A percentile compares a stretch with the other conserved stretches of the same genome.
Evolutionary conservation across 2,113 vertebrate species (phyloP).

Genomic region (Istiophorus platypterus): DNA sequence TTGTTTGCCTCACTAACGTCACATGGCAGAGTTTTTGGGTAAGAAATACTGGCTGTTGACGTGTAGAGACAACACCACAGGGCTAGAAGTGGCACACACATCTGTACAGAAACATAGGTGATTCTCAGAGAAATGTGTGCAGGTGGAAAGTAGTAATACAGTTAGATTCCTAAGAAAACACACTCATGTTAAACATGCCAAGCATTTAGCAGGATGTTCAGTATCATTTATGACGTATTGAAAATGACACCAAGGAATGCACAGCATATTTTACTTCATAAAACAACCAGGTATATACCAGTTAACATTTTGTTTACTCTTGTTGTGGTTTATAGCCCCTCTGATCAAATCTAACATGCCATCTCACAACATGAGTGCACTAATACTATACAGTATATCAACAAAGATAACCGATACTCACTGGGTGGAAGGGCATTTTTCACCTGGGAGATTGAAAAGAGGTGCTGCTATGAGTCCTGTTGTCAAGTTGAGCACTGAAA

Average conservation of each 20-base stretch:
- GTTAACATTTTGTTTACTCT: slow-evolving; percentile 4
- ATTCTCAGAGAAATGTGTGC: slow-evolving; percentile 36
- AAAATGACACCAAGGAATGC: background rate
- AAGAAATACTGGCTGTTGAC: slow-evolving; percentile 79
- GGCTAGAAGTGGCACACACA: slow-evolving; percentile 51
- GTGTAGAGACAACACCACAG: slow-evolving; percentile 36
- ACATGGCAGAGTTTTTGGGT: slow-evolving; percentile 93
- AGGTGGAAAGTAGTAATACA: background rate
- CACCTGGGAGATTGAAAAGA: slow-evolving; percentile 1
- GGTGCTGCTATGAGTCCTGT: slow-evolving; percentile 18
- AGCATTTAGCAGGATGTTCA: background rate
- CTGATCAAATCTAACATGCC: slow-evolving; percentile 5
- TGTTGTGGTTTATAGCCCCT: background rate
- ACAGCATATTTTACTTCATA: background rate
- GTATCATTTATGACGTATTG: background rate
- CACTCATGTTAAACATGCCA: background rate
- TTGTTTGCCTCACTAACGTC: slow-evolving; percentile 80
- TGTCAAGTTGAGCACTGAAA: slow-evolving; percentile 31
- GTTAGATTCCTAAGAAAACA: background rate
- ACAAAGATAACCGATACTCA: slow-evolving; percentile 49
- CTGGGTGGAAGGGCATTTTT: slow-evolving; percentile 63
- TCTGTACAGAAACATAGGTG: slow-evolving; percentile 53
- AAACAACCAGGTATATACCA: slow-evolving; percentile 1
- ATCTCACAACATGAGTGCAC: background rate
- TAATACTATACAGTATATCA: background rate